Conservation (phyloP, 2,888 invertebrate genomes). For the Sicus ferrugineus region DNA sequence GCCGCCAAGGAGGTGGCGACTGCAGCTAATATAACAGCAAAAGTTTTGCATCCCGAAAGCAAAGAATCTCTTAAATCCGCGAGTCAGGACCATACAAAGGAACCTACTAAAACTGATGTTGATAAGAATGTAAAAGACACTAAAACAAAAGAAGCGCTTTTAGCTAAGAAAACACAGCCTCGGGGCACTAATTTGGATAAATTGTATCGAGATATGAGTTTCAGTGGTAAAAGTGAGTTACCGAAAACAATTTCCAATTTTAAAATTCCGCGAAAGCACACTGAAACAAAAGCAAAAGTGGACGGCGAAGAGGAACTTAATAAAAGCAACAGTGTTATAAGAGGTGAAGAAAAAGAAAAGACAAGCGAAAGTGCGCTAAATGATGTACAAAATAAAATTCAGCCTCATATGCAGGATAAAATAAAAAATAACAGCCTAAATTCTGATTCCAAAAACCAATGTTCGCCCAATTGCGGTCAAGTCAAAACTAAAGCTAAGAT, state of each 20-base stretch:
- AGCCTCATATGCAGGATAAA: too few relatives aligned
- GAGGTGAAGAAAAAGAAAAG: background rate
- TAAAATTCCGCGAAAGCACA: slow-evolving; percentile 56
- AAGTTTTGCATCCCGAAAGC: too few relatives aligned
- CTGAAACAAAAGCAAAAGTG: background rate
- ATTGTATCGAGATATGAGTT: slow-evolving; percentile 51
- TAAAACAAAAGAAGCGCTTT: background rate
- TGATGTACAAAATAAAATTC: background rate
- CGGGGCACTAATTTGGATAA: slow-evolving; percentile 53
- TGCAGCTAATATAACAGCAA: background rate
- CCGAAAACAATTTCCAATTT: slow-evolving; percentile 50
- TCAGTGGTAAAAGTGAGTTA: slow-evolving; percentile 33
- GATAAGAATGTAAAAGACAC: background rate
- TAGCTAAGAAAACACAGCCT: slow-evolving; percentile 7
- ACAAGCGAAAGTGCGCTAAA: background rate
- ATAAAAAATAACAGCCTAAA: too few relatives aligned
- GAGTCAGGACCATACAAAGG: slow-evolving; percentile 1
- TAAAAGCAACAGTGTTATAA: slow-evolving; percentile 16
- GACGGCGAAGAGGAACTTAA: background rate
- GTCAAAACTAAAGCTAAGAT: background rate
- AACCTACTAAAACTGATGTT: background rate
- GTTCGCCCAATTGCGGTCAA: background rate
- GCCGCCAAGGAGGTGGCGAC: slow-evolving; percentile 32
- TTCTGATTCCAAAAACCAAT: background rate
- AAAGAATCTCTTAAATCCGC: background rate